Percentiles rank a stretch among this genome's conserved stretches.
phyloP scores from a whole-genome alignment of 2,888 invertebrate genomes.

The Acleris emargana region DNA sequence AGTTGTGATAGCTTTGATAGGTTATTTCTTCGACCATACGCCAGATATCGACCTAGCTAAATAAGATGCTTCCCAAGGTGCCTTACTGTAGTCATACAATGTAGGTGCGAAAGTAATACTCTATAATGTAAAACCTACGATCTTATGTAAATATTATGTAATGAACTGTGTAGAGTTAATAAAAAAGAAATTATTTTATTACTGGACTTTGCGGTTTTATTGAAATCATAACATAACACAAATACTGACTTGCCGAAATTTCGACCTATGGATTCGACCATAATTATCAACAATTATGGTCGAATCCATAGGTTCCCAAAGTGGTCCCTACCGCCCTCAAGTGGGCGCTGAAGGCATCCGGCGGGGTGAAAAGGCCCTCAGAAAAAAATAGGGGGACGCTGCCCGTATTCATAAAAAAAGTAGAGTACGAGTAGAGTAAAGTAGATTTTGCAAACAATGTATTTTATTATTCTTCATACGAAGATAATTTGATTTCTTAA shows the following conservation, averaged over 20 bases:
- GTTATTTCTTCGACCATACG: conserved; percentile 49
- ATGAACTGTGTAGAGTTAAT: conserved; percentile 69
- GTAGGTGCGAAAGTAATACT: conserved; percentile 78
- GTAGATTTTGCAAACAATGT: too few species aligned
- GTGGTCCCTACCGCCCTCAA: too few species aligned
- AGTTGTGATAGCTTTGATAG: neutral
- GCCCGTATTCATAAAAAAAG: too few species aligned
- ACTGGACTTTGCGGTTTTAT: conserved; percentile 57
- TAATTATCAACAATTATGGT: conserved; percentile 25
- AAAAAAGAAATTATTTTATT: conserved; percentile 81
- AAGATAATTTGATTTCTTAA: too few species aligned
- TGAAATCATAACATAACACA: too few species aligned
- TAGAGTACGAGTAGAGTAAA: too few species aligned
- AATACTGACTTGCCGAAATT: too few species aligned
- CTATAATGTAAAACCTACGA: conserved; percentile 68
- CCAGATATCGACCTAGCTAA: conserved; percentile 51
- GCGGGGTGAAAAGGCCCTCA: too few species aligned
- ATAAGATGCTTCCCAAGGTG: conserved; percentile 72
- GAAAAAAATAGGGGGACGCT: too few species aligned
- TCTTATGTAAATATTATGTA: conserved; percentile 74
- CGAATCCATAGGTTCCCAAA: neutral
- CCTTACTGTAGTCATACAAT: conserved; percentile 63
- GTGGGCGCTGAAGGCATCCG: too few species aligned
- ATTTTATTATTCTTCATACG: too few species aligned
- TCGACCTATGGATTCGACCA: too few species aligned